Evolutionary conservation across 2,888 invertebrate species (phyloP).

Genomic region (Acanthoscelides obtectus): DNA sequence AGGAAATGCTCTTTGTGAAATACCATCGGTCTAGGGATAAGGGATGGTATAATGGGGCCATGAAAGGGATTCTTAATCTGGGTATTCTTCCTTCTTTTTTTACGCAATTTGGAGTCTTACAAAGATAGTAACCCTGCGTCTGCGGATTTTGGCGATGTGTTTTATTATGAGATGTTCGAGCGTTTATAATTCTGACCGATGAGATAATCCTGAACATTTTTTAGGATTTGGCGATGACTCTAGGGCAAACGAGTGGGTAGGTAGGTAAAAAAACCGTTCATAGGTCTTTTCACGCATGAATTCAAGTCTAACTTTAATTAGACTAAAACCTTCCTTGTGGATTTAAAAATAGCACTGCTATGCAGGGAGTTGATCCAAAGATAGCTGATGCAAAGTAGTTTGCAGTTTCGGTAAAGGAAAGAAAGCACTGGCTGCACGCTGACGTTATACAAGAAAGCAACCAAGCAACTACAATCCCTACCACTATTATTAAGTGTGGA

Average conservation of each 20-base stretch:
- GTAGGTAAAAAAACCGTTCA: background rate
- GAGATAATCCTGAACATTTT: conserved; percentile 7
- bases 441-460: too few species aligned
- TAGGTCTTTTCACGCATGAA: too few species aligned
- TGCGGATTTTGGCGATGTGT: conserved; percentile 20
- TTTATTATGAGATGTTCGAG: conserved; percentile 23
- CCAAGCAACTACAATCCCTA: too few species aligned
- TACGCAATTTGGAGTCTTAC: conserved; percentile 20
- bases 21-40: conserved; percentile 12
- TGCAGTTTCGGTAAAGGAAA: too few species aligned
- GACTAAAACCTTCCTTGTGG: too few species aligned
- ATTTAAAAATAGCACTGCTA: too few species aligned
- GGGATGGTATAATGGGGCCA: conserved; percentile 18
- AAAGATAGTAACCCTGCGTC: conserved; percentile 9
- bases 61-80: conserved; percentile 22
- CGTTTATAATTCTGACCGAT: conserved; percentile 20
- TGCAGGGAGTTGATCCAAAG: too few species aligned
- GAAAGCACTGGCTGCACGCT: too few species aligned
- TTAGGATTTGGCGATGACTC: background rate
- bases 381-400: too few species aligned
- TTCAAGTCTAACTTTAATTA: too few species aligned
- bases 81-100: conserved; percentile 21
- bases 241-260: background rate
- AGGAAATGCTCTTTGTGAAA: conserved; percentile 13
- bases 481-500: too few species aligned